Percentiles rank a stretch among this genome's conserved stretches.
These are phyloP conservation scores for Platorchestia sp. DNA, from an alignment of 1,140 invertebrate species.

Conservation along the genomic window DNA sequence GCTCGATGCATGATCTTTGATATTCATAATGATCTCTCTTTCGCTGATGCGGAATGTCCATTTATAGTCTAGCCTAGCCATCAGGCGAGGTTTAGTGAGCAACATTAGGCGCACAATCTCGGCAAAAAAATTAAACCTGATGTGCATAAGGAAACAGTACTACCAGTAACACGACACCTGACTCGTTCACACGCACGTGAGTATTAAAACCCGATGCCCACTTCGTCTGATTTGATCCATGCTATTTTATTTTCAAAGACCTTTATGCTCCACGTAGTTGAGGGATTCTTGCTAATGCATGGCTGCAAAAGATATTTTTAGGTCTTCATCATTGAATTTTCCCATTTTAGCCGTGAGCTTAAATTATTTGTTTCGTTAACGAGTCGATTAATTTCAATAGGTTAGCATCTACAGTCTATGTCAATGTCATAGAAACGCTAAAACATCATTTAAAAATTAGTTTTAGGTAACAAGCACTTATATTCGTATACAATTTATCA, in stretches of 20 bases:
- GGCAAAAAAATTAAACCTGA: not conserved
- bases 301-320: too few relatives aligned
- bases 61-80: not conserved
- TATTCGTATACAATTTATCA: too few relatives aligned
- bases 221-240: not conserved
- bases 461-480: too few relatives aligned
- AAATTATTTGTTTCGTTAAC: too few relatives aligned
- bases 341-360: too few relatives aligned
- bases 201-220: not conserved
- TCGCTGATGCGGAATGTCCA: not conserved
- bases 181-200: not conserved
- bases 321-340: too few relatives aligned
- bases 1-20: not conserved
- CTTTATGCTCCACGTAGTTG: not conserved
- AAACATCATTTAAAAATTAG: too few relatives aligned
- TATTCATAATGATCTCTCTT: not conserved
- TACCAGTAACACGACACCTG: not conserved
- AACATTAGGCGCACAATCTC: not conserved
- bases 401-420: too few relatives aligned
- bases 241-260: not conserved
- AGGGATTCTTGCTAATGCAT: too few relatives aligned
- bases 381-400: too few relatives aligned
- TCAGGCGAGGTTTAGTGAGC: not conserved
- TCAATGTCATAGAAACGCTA: too few relatives aligned
- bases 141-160: not conserved